Evolutionary conservation across 2,113 vertebrate species (phyloP).

Genomic region (Eublepharis macularius): DNA sequence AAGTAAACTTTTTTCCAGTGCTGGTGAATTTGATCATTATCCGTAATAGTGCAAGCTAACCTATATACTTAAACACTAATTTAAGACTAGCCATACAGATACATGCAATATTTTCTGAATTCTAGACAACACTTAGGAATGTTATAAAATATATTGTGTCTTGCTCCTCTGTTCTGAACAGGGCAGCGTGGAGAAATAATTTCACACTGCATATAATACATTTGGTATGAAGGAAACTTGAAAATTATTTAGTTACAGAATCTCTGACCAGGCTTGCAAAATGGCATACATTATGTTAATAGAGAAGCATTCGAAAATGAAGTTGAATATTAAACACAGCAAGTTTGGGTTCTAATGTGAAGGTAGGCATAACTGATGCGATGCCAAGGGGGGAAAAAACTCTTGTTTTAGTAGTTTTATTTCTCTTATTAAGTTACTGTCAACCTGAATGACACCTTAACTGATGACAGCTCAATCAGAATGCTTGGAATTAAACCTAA

Average conservation of each 20-base stretch:
- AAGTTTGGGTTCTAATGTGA: constrained; percentile 77
- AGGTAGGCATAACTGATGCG: constrained; percentile 43
- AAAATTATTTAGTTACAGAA: constrained; percentile 86
- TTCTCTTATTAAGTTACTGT: not conserved
- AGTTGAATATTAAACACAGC: constrained; percentile 80
- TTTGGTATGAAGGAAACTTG: constrained; percentile 81
- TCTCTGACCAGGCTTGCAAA: constrained; percentile 82
- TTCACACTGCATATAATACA: constrained; percentile 83
- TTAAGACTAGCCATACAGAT: constrained; percentile 55
- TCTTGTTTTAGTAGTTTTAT: constrained; percentile 66
- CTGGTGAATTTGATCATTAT: constrained; percentile 39
- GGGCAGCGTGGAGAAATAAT: constrained; percentile 75
- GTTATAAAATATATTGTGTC: constrained; percentile 59
- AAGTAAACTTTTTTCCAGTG: constrained; percentile 40
- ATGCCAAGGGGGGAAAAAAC: constrained; percentile 49
- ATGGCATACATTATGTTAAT: constrained; percentile 82
- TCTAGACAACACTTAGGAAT: constrained; percentile 55
- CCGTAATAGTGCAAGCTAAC: constrained; percentile 51
- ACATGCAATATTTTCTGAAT: constrained; percentile 56
- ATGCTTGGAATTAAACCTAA: not conserved
- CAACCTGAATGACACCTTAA: constrained; percentile 13
- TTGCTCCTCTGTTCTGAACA: constrained; percentile 65
- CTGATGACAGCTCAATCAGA: not conserved
- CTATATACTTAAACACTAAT: constrained; percentile 63
- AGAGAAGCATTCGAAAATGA: constrained; percentile 78